Conservation (phyloP, 2,888 invertebrate species). For the Eilema depressum region DNA sequence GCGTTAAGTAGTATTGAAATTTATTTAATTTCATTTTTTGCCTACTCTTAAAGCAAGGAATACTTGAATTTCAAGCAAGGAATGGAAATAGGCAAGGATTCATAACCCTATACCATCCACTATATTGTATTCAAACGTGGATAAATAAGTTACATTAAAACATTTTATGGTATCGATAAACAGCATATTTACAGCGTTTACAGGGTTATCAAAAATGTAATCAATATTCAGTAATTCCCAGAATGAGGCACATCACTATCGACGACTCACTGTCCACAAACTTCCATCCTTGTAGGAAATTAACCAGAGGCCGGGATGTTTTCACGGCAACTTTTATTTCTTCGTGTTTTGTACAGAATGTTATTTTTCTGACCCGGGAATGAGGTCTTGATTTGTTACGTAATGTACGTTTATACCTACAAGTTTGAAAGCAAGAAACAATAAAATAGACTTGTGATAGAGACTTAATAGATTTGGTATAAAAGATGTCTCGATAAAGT, state of each 20-base stretch:
- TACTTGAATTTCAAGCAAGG: no score
- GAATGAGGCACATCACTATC: constrained; percentile 34
- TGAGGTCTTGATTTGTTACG: constrained; percentile 42
- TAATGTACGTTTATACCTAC: neutral
- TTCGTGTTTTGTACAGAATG: constrained; percentile 39
- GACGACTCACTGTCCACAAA: constrained; percentile 40
- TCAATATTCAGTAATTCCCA: constrained; percentile 11
- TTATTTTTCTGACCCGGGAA: constrained; percentile 42
- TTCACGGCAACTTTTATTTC: constrained; percentile 46
- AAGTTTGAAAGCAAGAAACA: neutral
- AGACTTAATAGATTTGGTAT: neutral
- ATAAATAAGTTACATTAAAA: neutral
- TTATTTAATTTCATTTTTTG: no score
- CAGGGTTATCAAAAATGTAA: neutral
- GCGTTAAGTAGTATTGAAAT: no score
- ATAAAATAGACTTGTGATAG: no score
- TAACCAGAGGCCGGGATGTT: constrained; percentile 52
- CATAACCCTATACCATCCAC: no score
- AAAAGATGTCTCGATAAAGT: no score
- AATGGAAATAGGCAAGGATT: no score
- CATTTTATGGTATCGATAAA: neutral
- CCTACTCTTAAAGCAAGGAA: no score
- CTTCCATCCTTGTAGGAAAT: constrained; percentile 51
- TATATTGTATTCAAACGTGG: no score
- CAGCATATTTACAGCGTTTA: neutral